Base-by-base conservation (phyloP, 2,888 invertebrate species). In the Crossocerus cetratus region DNA sequence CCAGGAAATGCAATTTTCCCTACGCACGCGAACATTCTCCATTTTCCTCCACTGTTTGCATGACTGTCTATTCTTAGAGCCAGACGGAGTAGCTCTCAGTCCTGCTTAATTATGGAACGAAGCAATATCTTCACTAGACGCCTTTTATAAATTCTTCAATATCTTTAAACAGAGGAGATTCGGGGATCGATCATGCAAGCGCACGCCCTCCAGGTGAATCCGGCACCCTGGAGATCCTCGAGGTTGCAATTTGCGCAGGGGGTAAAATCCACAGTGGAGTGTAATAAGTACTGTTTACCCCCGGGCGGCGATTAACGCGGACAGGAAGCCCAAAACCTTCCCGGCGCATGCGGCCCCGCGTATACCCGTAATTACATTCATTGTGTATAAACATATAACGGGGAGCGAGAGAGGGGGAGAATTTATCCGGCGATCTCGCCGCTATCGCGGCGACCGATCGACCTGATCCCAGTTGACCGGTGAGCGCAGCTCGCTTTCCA, bases 1-100 rank as follows among this genome's bases (percentile, higher is more conserved):
- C 77, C 83, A 83, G 86, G 84, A 87, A 84, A 78, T 69, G 84
- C 79, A 80, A 83, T 84, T 85, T 81, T 81, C 81, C 74, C 71
- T 49, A 72, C 75, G 72, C 86, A 86, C 84, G 84, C 84, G 82
- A 86, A 78, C 69, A 8, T 32, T 32, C 32, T 32, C 32, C 8
- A 8, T 11, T 32, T 32, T 32, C 8, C 32, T 32, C 11, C 32
- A 5, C 32, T 32, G 32, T 32, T 32, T 32, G 32, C 32, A 32
- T 32, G 32, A 11, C 32, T 32, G 32, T 32, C 32, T 5, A 32
- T 32, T 32, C 5, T 32, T 32, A 32, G 32, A 32, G 11, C 11
- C 32, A 32, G 8, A 0, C 32, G 32, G 1, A 32, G 11, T 32
- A 32, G 11, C 32, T 0, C 32, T 32, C 11, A 32, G 5, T 11